Conservation (phyloP, 64 coral and sea anemone species). For the Orbicella faveolata region DNA sequence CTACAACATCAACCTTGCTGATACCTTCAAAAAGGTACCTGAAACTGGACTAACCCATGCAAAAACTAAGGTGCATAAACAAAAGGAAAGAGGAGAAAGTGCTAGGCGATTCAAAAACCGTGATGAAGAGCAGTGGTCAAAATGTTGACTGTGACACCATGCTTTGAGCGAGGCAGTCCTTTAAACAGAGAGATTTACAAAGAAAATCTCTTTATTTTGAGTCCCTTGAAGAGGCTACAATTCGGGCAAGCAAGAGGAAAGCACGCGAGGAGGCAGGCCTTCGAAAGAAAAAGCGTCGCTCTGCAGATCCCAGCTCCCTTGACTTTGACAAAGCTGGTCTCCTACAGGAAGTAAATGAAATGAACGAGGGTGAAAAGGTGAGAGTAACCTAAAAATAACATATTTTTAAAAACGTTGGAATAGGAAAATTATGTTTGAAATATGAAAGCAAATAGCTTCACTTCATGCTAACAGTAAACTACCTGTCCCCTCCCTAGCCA, state of each 20-base stretch:
- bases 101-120: not conserved
- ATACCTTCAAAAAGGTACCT: conserved; percentile 6
- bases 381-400: not conserved
- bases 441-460: no score
- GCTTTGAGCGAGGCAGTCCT: conserved; percentile 13
- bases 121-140: not conserved
- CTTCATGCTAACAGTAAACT: no score
- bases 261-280: not conserved
- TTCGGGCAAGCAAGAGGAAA: not conserved
- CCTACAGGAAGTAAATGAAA: conserved; percentile 29
- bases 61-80: conserved; percentile 7
- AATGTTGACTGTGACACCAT: conserved; percentile 13
- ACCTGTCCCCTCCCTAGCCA: no score
- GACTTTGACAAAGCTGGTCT: conserved; percentile 21
- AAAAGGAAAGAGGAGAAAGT: conserved; percentile 16
- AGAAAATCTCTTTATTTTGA: conserved; percentile 35
- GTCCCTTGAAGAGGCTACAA: not conserved
- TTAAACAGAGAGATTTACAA: conserved; percentile 3
- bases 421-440: no score
- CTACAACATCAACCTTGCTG: not conserved
- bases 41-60: not conserved
- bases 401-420: not conserved
- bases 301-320: not conserved
- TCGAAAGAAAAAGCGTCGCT: conserved; percentile 1
- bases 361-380: conserved; percentile 14